phyloP scores from a whole-genome alignment of 2,797 vertebrate species.

The Phylloscopus collybita region DNA sequence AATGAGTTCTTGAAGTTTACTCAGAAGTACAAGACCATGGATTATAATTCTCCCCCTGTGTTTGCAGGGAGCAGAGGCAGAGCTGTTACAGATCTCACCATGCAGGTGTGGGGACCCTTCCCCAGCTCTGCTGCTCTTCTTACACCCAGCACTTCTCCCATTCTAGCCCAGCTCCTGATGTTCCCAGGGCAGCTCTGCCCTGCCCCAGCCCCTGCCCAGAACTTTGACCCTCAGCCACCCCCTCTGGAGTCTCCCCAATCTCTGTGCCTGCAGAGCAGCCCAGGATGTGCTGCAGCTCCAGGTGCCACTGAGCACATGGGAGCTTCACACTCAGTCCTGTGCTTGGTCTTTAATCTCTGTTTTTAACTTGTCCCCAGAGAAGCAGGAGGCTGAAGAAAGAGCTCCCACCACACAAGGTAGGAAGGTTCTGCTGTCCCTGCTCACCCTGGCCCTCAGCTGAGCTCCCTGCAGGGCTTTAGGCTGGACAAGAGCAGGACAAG shows the following conservation, averaged over 20 bases:
- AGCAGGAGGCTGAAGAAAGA: background rate
- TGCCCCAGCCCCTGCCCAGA: background rate
- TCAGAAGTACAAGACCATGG: background rate
- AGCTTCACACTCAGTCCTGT: background rate
- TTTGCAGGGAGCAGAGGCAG: background rate
- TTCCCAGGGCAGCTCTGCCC: background rate
- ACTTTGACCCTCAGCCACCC: background rate
- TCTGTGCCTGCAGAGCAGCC: background rate
- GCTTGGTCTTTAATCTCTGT: background rate
- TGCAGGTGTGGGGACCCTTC: accelerated
- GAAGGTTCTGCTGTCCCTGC: background rate
- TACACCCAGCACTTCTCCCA: background rate
- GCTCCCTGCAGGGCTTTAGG: background rate
- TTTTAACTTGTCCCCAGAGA: background rate
- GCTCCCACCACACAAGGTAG: background rate
- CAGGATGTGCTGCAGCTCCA: background rate
- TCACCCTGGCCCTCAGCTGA: background rate
- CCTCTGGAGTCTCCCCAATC: background rate
- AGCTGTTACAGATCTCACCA: background rate
- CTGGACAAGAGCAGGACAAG: background rate
- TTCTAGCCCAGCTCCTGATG: background rate
- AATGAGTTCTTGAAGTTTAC: background rate
- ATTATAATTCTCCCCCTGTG: background rate
- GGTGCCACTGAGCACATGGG: accelerated
- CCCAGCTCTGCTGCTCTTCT: background rate